These are phyloP conservation scores for Pilophorus perplexus DNA, from an alignment of 2,888 invertebrate genomes.

Conservation along the genomic window DNA sequence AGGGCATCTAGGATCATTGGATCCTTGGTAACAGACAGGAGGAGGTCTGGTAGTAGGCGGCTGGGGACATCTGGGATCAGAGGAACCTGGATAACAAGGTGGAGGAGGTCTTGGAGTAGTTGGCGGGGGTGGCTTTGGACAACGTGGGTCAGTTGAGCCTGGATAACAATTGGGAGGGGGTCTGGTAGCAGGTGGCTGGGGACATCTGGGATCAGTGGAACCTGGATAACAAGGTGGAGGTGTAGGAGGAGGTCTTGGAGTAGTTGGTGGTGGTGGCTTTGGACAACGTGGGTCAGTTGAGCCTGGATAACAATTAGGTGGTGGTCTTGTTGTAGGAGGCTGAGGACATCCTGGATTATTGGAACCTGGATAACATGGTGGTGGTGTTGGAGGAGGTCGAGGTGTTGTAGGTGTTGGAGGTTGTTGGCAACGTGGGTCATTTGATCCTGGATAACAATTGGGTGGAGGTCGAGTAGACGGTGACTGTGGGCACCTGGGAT, in stretches of 20 bases:
- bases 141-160: constrained; percentile 49
- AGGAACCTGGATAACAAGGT: constrained; percentile 44
- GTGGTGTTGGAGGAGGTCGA: constrained; percentile 46
- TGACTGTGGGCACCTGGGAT: constrained; percentile 24
- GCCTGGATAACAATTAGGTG: constrained; percentile 50
- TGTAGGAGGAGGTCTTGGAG: too few species aligned
- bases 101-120: constrained; percentile 13
- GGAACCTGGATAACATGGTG: constrained; percentile 50
- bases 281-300: constrained; percentile 52
- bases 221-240: constrained; percentile 47
- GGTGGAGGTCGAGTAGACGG: neutral
- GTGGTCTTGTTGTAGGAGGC: constrained; percentile 23
- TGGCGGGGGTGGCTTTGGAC: constrained; percentile 50
- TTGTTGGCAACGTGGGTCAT: constrained; percentile 53
- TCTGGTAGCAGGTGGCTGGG: constrained; percentile 1
- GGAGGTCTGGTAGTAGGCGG: constrained; percentile 50
- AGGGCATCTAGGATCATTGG: constrained; percentile 47
- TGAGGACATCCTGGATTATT: constrained; percentile 51
- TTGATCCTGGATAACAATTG: constrained; percentile 50
- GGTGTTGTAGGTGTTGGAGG: constrained; percentile 45
- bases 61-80: constrained; percentile 53
- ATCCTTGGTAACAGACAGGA: constrained; percentile 52
- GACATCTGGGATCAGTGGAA: constrained; percentile 47
- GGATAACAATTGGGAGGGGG: constrained; percentile 43
- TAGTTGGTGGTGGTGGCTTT: constrained; percentile 26